Evolutionary conservation across 2,113 vertebrate species (phyloP).

Genomic region (Brachyhypopomus gauderio): DNA sequence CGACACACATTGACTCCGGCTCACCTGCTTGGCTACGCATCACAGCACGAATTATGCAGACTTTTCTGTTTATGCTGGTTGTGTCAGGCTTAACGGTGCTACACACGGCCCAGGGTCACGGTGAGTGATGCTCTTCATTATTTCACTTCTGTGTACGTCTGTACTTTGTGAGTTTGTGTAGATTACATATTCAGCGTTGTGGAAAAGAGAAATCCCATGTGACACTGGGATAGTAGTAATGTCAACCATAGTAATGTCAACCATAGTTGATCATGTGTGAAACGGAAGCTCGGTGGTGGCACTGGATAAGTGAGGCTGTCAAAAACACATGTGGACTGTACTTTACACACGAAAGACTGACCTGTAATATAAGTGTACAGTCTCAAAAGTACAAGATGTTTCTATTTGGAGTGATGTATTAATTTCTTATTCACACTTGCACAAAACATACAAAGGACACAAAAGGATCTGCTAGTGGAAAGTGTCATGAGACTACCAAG

Average conservation of each 20-base stretch:
- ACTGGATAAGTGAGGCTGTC: not conserved
- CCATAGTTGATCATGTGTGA: not conserved
- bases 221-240: not conserved
- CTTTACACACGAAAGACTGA: not conserved
- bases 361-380: not conserved
- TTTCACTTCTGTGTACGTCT: too few relatives aligned
- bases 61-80: slow-evolving; percentile 26
- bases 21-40: not conserved
- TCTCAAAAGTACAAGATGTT: not conserved
- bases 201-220: too few relatives aligned
- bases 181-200: too few relatives aligned
- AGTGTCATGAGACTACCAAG: not conserved
- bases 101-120: slow-evolving; percentile 27
- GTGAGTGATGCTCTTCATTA: slow-evolving; percentile 47
- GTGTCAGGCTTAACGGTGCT: slow-evolving; percentile 37
- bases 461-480: not conserved
- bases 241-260: not conserved
- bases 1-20: not conserved
- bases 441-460: not conserved
- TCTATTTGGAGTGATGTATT: not conserved
- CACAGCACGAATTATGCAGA: slow-evolving; percentile 46
- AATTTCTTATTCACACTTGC: not conserved
- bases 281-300: not conserved
- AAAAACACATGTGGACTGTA: not conserved
- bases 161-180: too few relatives aligned